phyloP scores from a whole-genome alignment of 92 coral and sea anemone species.

The Phenganax subtilis region DNA sequence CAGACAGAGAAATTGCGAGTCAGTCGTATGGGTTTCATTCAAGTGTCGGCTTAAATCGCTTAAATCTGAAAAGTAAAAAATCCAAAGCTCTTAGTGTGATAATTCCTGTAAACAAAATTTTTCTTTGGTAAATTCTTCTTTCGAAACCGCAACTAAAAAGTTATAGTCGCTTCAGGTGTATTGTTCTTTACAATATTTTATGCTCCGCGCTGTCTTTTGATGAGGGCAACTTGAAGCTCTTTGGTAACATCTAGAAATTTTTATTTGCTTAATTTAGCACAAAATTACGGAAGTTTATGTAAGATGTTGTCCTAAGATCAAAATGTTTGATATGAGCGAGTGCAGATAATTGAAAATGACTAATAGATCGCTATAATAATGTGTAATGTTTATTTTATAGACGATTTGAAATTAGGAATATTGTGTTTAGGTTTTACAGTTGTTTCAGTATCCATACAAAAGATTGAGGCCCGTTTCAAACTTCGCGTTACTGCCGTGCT shows the following conservation, averaged over 20 bases:
- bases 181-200: neutral
- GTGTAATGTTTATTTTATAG: no score
- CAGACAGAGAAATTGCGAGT: neutral
- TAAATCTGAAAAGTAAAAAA: slow-evolving; percentile 14
- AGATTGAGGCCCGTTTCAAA: no score
- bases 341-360: neutral
- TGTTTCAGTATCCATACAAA: no score
- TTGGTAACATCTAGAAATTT: neutral
- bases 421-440: no score
- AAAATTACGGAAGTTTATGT: neutral
- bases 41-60: neutral
- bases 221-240: neutral
- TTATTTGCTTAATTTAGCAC: neutral
- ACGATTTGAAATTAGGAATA: no score
- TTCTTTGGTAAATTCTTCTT: no score
- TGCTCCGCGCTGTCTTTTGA: neutral
- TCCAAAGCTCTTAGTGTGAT: neutral
- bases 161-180: no score
- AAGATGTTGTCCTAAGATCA: neutral
- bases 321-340: neutral
- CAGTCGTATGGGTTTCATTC: neutral
- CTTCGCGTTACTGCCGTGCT: no score
- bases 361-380: neutral
- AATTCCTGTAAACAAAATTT: neutral
- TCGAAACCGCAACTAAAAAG: no score